phyloP scores from a whole-genome alignment of 2,113 vertebrate species.

The Bubo scandiacus region DNA sequence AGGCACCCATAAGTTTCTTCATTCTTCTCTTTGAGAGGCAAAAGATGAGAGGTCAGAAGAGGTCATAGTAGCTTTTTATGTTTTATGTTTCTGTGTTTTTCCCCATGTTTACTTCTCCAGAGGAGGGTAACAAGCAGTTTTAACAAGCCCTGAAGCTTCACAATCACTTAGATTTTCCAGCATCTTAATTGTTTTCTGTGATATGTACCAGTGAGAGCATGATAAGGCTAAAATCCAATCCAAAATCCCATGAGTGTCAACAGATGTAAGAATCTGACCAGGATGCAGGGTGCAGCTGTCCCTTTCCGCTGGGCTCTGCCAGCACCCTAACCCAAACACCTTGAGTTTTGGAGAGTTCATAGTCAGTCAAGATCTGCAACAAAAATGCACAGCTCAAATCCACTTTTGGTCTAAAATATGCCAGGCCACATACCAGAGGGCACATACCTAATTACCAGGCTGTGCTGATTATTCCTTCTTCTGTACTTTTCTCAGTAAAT shows the following conservation, averaged over 20 bases:
- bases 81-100: neutral
- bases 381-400: neutral
- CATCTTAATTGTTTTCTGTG: neutral
- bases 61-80: neutral
- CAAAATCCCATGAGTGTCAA: neutral
- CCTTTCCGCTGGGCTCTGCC: neutral
- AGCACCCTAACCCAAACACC: neutral
- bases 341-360: neutral
- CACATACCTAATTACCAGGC: slow-evolving; percentile 66
- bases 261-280: neutral
- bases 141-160: neutral
- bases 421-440: neutral
- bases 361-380: slow-evolving; percentile 6
- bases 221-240: neutral
- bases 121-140: neutral
- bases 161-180: neutral
- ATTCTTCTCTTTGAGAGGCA: neutral
- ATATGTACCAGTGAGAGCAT: neutral
- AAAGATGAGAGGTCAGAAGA: neutral
- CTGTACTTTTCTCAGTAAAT: slow-evolving; percentile 68
- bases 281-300: neutral
- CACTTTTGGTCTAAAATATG: slow-evolving; percentile 21
- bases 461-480: slow-evolving; percentile 66
- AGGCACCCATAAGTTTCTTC: neutral
- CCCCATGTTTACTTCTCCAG: neutral